These are phyloP conservation scores for Parnassius orleans DNA, from an alignment of 2,888 invertebrate species.

Conservation along the genomic window DNA sequence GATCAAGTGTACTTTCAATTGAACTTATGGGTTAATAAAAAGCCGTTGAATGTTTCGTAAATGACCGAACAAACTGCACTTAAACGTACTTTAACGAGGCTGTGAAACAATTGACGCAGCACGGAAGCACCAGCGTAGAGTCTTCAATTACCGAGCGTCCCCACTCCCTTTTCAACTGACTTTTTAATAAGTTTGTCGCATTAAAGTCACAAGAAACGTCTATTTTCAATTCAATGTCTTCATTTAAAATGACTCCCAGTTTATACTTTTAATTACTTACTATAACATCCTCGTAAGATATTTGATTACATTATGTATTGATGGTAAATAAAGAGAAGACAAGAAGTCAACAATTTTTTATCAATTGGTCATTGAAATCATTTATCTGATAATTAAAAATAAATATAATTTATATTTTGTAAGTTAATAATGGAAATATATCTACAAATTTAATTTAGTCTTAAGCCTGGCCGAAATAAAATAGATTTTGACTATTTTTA, in stretches of 20 bases:
- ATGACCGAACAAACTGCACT: conserved; percentile 15
- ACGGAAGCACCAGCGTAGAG: conserved; percentile 9
- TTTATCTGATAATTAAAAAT: too few relatives aligned
- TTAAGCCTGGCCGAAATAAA: too few relatives aligned
- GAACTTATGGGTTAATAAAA: conserved; percentile 20
- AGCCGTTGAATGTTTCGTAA: conserved; percentile 29
- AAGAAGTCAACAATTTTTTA: too few relatives aligned
- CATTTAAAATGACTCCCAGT: conserved; percentile 4
- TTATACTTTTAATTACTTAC: neutral
- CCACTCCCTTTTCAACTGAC: conserved; percentile 26
- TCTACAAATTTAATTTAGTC: too few relatives aligned
- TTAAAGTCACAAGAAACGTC: neutral
- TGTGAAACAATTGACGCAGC: conserved; percentile 32
- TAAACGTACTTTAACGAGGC: conserved; percentile 29
- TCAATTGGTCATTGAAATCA: too few relatives aligned
- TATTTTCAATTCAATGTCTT: conserved; percentile 16
- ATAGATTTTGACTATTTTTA: too few relatives aligned
- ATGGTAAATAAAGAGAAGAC: too few relatives aligned
- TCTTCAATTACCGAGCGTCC: conserved; percentile 10
- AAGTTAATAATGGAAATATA: too few relatives aligned
- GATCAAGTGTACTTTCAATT: conserved; percentile 22
- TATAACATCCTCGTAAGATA: too few relatives aligned
- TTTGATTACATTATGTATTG: too few relatives aligned
- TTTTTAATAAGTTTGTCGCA: conserved; percentile 3
- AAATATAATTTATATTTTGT: too few relatives aligned